Conservation (phyloP, 2,797 vertebrate species). For the Leptodactylus fallax region DNA sequence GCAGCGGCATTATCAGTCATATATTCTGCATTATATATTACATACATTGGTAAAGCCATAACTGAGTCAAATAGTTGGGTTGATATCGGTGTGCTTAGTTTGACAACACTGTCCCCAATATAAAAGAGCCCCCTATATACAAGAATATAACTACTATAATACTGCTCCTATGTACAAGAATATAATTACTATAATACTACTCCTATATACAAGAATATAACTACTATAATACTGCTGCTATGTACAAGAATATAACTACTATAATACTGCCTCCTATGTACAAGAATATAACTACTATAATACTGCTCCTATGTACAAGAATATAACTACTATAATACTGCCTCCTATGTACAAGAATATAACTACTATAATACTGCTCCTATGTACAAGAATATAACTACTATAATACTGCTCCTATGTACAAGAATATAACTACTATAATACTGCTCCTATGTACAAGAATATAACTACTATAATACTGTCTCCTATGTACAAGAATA, state of each 20-base stretch:
- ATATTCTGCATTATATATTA: no score
- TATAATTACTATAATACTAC: neutral
- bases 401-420: neutral
- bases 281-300: slow-evolving; percentile 11
- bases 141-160: slow-evolving; percentile 2
- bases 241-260: neutral
- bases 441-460: no score
- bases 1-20: no score
- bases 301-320: neutral
- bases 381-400: neutral
- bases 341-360: neutral
- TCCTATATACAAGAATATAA: neutral
- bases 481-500: neutral
- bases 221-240: neutral
- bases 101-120: neutral
- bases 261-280: neutral
- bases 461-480: slow-evolving; percentile 1
- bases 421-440: neutral
- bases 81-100: no score
- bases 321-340: slow-evolving; percentile 13
- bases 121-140: neutral
- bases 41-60: neutral
- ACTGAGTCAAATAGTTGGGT: neutral
- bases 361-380: slow-evolving; percentile 3
- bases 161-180: neutral